Evolutionary conservation across 2,113 vertebrate species (phyloP), one percentile per base, ranked within the genome.

Genomic region (Lamprologus tigripictilis): DNA sequence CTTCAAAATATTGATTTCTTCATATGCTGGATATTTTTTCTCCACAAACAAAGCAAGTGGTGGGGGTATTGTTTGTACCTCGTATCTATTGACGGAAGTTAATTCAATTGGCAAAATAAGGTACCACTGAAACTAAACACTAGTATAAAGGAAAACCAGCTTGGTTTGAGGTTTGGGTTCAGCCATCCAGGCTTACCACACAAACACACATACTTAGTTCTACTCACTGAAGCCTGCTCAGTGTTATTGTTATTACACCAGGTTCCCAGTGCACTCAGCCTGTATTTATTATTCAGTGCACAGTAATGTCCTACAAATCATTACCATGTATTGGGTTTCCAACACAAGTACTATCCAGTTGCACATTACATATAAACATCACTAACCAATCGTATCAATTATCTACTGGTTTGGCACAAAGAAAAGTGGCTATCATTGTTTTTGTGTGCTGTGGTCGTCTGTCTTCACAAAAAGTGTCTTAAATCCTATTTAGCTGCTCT

Each of bases 1-100:
- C 66, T 90, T 92, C 53, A 49, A 54, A 84, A 35, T 88, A 93
- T 91, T 26, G 92, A 94, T 94, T 95, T 42, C 19, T 80, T 83
- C 81, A 55, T 55, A 84, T 12, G 9, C 14, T 3, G 73, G 45
- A 4, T 85, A 54, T 81, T 47, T 91, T 83, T 89, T 55, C 6
- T 8, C 88, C 81, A 63, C 78, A 82, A 35, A 57, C 28, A 80
- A 37, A 66, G 19, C 66, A 85, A 82, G 81, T 40, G 35, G 4
- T 21, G 9, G 42, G 42, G 55, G 6, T 71, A 9, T 88, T 82
- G 71, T 81, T 45, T 47, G 63, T 80, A 84, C 47, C 53, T 58
- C 76, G 19, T 84, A 84, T 45, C 42, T 26, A 82, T 86, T 19
- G 9, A 84, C 86, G 63, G 53, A 13, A 82, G 11, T 53, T 84